Percentiles rank a stretch among this genome's conserved stretches.
Evolutionary conservation across 2,888 invertebrate genomes (phyloP).

Genomic region (Oscheius sp.): DNA sequence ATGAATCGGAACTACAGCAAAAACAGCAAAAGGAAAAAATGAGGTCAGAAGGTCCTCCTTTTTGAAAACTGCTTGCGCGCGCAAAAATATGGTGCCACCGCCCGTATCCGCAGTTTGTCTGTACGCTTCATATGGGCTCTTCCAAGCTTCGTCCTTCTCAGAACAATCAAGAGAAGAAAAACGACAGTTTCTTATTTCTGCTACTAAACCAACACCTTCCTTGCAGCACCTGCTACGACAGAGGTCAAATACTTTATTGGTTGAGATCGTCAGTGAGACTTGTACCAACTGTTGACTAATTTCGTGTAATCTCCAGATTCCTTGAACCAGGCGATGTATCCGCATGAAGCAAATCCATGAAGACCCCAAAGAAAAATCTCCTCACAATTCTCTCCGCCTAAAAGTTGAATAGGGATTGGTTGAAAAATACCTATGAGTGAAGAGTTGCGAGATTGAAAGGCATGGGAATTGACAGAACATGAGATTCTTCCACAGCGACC

Average conservation of each 20-base stretch:
- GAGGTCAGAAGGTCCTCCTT: too few relatives aligned
- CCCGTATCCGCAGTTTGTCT: too few relatives aligned
- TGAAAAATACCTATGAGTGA: conserved; percentile 45
- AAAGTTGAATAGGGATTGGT: background rate
- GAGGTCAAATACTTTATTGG: background rate
- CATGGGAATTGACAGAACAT: conserved; percentile 55
- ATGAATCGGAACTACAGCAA: too few relatives aligned
- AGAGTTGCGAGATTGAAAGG: conserved; percentile 51
- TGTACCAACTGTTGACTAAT: conserved; percentile 57
- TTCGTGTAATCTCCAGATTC: conserved; percentile 31
- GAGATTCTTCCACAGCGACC: conserved; percentile 54
- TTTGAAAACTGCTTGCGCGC: too few relatives aligned
- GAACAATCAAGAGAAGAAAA: too few relatives aligned
- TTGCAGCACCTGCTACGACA: too few relatives aligned
- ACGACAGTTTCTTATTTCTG: too few relatives aligned
- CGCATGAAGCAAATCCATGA: conserved; percentile 55
- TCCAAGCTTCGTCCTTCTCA: too few relatives aligned
- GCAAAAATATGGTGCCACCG: too few relatives aligned
- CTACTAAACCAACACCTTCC: too few relatives aligned
- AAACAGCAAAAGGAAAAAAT: too few relatives aligned
- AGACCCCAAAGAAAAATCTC: conserved; percentile 52
- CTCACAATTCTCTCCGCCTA: conserved; percentile 53
- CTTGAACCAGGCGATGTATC: conserved; percentile 57
- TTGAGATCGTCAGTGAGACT: conserved; percentile 39
- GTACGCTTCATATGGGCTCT: too few relatives aligned